Evolutionary conservation across 2,797 vertebrate genomes (phyloP).

Genomic region (Emydoidea blandingii): DNA sequence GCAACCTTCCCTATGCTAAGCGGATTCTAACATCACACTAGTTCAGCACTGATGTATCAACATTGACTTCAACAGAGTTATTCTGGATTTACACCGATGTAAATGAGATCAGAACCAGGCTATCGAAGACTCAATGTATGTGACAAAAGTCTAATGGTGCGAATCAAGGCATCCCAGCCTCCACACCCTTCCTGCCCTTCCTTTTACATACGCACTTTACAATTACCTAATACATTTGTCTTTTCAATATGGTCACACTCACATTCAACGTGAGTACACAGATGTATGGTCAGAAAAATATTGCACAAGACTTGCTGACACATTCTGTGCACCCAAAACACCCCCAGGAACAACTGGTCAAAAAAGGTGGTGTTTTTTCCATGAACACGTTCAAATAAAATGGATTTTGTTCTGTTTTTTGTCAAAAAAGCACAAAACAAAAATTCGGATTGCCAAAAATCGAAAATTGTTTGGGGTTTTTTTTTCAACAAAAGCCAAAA

Average conservation of each 20-base stretch:
- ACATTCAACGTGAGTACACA: background rate
- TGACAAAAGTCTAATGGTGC: background rate
- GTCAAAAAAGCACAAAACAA: background rate
- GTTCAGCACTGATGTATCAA: background rate
- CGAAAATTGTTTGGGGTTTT: background rate
- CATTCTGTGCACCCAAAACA: background rate
- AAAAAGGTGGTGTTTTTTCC: background rate
- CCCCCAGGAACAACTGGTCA: background rate
- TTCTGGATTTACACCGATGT: background rate
- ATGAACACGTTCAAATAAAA: background rate
- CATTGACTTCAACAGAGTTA: background rate
- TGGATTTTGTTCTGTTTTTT: background rate
- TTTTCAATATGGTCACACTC: background rate
- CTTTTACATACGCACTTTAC: background rate
- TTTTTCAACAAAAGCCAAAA: background rate
- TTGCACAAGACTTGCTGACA: background rate
- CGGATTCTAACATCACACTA: background rate
- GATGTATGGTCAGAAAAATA: background rate
- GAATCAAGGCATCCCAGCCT: background rate
- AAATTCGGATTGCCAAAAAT: background rate
- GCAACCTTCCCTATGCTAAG: background rate
- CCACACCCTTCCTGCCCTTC: background rate
- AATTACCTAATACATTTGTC: background rate
- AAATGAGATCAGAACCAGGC: background rate
- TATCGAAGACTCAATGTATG: background rate